Evolutionary conservation across 2,888 invertebrate species (phyloP), one percentile per base, ranked within the genome.

Genomic region (Drosophila basisetae): DNA sequence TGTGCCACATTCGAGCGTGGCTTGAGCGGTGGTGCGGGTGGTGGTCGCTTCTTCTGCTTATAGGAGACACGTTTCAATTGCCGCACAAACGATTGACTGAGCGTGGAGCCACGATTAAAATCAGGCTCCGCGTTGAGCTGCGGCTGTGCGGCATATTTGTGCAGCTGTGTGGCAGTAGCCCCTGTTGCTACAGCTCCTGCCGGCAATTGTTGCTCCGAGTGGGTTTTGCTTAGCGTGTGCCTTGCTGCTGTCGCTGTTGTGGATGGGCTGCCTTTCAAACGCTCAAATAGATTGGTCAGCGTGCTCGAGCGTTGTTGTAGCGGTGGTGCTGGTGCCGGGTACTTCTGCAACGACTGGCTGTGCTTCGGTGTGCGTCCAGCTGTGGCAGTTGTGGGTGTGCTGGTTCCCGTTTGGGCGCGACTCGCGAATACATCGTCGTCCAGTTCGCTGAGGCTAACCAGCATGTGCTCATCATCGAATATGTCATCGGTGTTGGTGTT

Each of bases 61-160:
- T 77, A 71, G 52, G 85, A 74, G 67, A 84, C 64, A 33, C 82
- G 79, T 53, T 86, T 83, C 37, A 92, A 80, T 69, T 92, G 93
- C 50, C 86, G 91, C 65, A 93, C 93, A 81, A 94, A 93, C 10
- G 93, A 93, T 72, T 93, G 93, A 64, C 93, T 93, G 22, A 93
- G 83, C 0, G 93, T 93, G 18, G 93, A 91, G 49, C 93, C 93
- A n/a, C 93, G 91, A 64, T 93, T 84, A 64, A 93, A 93, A 72
- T 92, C 91, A 41, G 84, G 79, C 35, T 72, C 66, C 35, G 84
- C 83, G 61, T 90, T 85, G 6, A 92, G 68, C 63, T 90, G 79
- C 52, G 76, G 67, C 56, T 92, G 88, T 4, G 82, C 84, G 1
- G 89, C 69, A 54, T 85, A 91, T 49, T 92, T 92, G 30, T 80